Base-by-base conservation (phyloP, 2,113 vertebrate species). In the Thryonomys swinderianus region DNA sequence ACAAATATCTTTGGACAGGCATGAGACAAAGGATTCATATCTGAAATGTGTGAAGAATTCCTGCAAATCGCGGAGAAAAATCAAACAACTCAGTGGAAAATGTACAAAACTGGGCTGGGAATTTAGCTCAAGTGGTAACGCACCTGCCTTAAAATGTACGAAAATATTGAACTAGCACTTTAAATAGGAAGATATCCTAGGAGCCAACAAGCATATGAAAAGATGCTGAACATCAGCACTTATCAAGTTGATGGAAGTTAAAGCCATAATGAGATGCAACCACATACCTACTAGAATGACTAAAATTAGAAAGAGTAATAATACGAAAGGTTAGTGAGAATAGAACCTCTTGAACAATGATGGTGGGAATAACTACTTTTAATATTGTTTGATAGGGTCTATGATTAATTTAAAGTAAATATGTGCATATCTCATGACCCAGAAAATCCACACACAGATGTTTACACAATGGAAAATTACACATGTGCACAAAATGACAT, bases 31-130 rank as follows among this genome's bases (percentile, higher is more conserved):
- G 25, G 37, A 62, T n/a, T 87, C 57, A 57, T 27, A 53, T 48
- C 17, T 73, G 69, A 79, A 92, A 78, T 74, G 40, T 25, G n/a
- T 93, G 51, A 82, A 88, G 88, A 84, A 76, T 17, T 87, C 80
- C 32, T 76, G 42, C 23, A 57, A 71, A 64, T 66, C 85, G 78
- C 30, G 73, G 55, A 82, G 79, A 73, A 69, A 88, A 95, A 12
- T 81, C 55, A 64, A 86, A 40, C 14, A 67, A n/a, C 25, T 20
- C 27, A 57, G 17, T 91, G 80, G 2, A 64, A 91, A 85, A 93
- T 62, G 16, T 61, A 6, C 53, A 34, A 81, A 90, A 51, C 5
- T 51, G 48, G 48, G 48, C 48, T 10, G 10, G 48, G 48, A 51
- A 51, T 51, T 51, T 51, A 51, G 48, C 48, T 51, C 48, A 51